Evolutionary conservation across 23 tunicate genomes (phyloP).

Genomic region (Trididemnum nubilum): DNA sequence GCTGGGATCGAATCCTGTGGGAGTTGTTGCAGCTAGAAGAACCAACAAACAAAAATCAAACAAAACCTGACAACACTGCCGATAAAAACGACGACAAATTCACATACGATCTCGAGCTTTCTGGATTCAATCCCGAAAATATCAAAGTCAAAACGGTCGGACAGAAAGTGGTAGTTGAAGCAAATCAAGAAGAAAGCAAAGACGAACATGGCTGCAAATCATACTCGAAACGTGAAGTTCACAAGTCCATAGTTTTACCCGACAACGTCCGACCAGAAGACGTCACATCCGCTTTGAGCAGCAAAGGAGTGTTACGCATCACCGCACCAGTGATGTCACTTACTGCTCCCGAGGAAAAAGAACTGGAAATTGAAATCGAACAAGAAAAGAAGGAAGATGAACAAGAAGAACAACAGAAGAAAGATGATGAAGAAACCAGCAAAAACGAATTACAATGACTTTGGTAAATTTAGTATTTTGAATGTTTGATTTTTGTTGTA

Average conservation of each 20-base stretch:
- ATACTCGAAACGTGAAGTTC: conserved; percentile 23
- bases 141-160: conserved; percentile 33
- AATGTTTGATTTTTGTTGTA: no score
- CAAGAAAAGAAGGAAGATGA: conserved; percentile 6
- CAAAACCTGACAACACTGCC: not conserved
- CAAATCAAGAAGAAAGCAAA: conserved; percentile 3
- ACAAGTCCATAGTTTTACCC: conserved; percentile 30
- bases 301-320: conserved; percentile 26
- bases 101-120: not conserved
- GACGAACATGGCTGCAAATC: conserved; percentile 18
- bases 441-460: not conserved
- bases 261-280: conserved; percentile 27
- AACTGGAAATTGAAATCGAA: conserved; percentile 8
- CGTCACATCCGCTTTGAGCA: conserved; percentile 22
- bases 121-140: conserved; percentile 31
- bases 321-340: conserved; percentile 38
- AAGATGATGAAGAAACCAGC: not conserved
- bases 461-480: not conserved
- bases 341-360: conserved; percentile 27
- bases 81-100: not conserved
- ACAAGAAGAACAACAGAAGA: not conserved
- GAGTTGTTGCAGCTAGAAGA: not conserved
- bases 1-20: not conserved
- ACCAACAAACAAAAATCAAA: not conserved
- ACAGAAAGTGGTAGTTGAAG: conserved; percentile 26